Conservation (phyloP, 2,888 invertebrate genomes). For the Psylliodes chrysocephalus region DNA sequence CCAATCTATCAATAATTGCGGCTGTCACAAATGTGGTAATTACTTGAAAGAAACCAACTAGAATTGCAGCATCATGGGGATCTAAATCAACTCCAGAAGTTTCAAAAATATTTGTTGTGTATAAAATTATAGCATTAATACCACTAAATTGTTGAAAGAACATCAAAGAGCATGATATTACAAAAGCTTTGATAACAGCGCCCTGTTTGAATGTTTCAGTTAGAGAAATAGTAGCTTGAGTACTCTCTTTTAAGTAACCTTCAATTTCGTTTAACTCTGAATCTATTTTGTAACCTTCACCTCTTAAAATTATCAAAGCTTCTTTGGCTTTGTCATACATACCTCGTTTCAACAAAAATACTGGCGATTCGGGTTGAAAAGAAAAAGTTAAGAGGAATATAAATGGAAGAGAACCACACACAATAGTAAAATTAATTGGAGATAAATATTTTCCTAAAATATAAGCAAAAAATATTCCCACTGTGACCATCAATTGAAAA, state of each 20-base stretch:
- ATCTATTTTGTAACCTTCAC: conserved; percentile 73
- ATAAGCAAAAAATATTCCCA: conserved; percentile 85
- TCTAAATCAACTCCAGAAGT: conserved; percentile 71
- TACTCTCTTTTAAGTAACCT: conserved; percentile 50
- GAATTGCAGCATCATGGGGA: conserved; percentile 74
- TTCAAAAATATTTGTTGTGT: conserved; percentile 78
- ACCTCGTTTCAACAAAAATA: conserved; percentile 73
- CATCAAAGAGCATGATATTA: conserved; percentile 84
- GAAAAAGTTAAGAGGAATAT: conserved; percentile 76
- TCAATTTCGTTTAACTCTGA: conserved; percentile 73
- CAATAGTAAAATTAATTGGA: conserved; percentile 63
- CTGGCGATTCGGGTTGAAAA: conserved; percentile 89
- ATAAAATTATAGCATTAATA: conserved; percentile 86
- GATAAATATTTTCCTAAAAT: conserved; percentile 70
- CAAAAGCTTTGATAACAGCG: conserved; percentile 67
- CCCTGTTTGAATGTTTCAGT: conserved; percentile 44
- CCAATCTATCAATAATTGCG: conserved; percentile 81
- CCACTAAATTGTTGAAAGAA: conserved; percentile 90
- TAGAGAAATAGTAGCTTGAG: conserved; percentile 47
- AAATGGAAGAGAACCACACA: conserved; percentile 74
- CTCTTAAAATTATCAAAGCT: conserved; percentile 78
- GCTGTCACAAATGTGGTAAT: conserved; percentile 79
- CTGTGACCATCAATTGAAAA: conserved; percentile 86
- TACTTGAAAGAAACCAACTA: conserved; percentile 87
- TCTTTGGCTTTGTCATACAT: conserved; percentile 74